Evolutionary conservation across 2,888 invertebrate genomes (phyloP).

Genomic region (Chromoteleia sp.): DNA sequence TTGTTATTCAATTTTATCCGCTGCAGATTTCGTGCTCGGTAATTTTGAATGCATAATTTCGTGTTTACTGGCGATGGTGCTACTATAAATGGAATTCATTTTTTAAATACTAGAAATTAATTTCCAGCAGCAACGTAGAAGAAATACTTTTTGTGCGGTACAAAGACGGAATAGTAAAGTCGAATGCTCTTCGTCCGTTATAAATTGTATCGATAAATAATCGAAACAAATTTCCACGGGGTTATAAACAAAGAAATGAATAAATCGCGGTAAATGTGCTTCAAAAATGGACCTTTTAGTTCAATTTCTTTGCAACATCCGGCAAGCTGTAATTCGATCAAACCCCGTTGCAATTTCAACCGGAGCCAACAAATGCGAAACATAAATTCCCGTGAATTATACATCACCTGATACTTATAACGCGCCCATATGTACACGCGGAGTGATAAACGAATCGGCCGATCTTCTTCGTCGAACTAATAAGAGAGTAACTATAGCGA

Average conservation of each 20-base stretch:
- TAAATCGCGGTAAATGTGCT: no score
- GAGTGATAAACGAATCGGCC: slow-evolving; percentile 56
- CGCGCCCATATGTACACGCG: slow-evolving; percentile 24
- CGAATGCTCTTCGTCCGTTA: no score
- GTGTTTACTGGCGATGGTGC: not conserved
- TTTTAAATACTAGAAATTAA: no score
- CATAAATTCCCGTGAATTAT: slow-evolving; percentile 52
- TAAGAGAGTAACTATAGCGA: slow-evolving; percentile 60
- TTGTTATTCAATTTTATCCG: slow-evolving; percentile 39
- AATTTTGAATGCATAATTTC: slow-evolving; percentile 25
- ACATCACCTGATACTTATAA: slow-evolving; percentile 37
- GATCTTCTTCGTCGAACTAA: slow-evolving; percentile 60
- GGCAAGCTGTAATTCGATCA: not conserved
- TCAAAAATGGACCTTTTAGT: no score
- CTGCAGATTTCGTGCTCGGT: slow-evolving; percentile 13
- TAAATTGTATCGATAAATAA: no score
- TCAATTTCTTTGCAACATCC: not conserved
- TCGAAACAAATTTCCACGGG: no score
- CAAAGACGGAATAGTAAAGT: no score
- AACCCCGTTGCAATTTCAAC: slow-evolving; percentile 8
- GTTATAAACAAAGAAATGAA: no score
- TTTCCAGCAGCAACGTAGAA: no score
- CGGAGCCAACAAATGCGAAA: slow-evolving; percentile 22
- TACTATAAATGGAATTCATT: not conserved
- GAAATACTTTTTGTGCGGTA: no score